These are phyloP conservation scores for Platichthys flesus DNA, from an alignment of 2,113 vertebrate species.

Conservation along the genomic window DNA sequence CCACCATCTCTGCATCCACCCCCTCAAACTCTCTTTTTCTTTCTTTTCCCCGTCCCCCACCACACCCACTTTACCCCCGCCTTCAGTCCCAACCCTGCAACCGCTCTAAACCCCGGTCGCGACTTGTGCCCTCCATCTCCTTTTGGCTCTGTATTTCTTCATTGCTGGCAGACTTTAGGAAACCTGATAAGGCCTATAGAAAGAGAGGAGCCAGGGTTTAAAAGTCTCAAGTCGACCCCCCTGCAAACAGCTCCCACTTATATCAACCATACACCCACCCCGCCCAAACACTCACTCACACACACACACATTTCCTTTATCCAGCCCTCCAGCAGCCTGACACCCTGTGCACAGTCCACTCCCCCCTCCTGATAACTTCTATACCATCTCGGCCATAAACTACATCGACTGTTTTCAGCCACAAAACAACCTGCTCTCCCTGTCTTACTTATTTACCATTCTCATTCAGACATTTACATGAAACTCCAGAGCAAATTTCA, in stretches of 20 bases:
- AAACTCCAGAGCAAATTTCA: too few species aligned
- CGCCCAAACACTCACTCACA: slow-evolving; percentile 38
- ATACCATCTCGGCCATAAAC: slow-evolving; percentile 12
- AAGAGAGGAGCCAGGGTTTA: slow-evolving; percentile 61
- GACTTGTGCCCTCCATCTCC: slow-evolving; percentile 40
- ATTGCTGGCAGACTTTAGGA: slow-evolving; percentile 71
- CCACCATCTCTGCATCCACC: neutral
- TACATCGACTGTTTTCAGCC: neutral
- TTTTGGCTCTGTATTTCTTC: slow-evolving; percentile 61
- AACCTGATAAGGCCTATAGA: slow-evolving; percentile 70
- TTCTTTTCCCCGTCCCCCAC: slow-evolving; percentile 10
- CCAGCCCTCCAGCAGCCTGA: slow-evolving; percentile 23
- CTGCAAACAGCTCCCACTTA: slow-evolving; percentile 46
- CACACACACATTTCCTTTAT: slow-evolving; percentile 14
- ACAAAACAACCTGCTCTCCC: neutral
- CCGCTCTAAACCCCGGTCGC: slow-evolving; percentile 27
- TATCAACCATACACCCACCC: slow-evolving; percentile 30
- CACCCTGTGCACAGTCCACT: slow-evolving; percentile 6
- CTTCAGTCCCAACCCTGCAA: slow-evolving; percentile 27
- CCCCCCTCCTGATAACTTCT: slow-evolving; percentile 13
- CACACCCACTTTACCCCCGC: slow-evolving; percentile 28
- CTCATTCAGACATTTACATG: too few species aligned
- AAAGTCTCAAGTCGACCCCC: slow-evolving; percentile 62
- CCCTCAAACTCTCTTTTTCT: neutral
- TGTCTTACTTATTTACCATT: too few species aligned